A percentile compares a stretch with the other conserved stretches of the same genome.
These are phyloP conservation scores for Cantharis rufa DNA, from an alignment of 2,888 invertebrate species.

Conservation along the genomic window DNA sequence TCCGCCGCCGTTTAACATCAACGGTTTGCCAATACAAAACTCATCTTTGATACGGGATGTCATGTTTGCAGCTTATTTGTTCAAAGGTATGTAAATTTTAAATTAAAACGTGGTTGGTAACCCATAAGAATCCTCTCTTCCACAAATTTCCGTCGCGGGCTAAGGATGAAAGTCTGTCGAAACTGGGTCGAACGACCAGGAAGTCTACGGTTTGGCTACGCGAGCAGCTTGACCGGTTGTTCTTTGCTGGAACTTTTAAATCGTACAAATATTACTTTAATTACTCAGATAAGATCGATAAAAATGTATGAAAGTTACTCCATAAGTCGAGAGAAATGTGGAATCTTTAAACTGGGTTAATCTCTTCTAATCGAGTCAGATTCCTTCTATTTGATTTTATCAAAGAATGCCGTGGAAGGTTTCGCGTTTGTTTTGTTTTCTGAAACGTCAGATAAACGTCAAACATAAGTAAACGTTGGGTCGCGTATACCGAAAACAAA, in stretches of 20 bases:
- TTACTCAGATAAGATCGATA: not conserved
- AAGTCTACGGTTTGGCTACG: not conserved
- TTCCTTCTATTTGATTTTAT: no score
- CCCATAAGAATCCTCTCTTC: no score
- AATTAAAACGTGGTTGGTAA: no score
- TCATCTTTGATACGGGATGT: slow-evolving; percentile 65
- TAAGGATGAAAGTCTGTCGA: not conserved
- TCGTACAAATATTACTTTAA: not conserved
- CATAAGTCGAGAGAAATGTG: not conserved
- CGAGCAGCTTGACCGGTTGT: no score
- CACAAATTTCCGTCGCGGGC: not conserved
- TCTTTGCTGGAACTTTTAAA: not conserved
- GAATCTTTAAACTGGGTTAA: not conserved
- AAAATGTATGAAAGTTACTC: not conserved
- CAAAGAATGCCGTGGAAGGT: no score
- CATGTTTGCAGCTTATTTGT: slow-evolving; percentile 67
- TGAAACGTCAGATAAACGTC: not conserved
- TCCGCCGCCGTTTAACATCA: slow-evolving; percentile 45
- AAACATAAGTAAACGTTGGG: no score
- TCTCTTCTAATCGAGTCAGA: not conserved
- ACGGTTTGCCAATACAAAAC: slow-evolving; percentile 53
- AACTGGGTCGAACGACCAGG: not conserved
- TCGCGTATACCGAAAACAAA: no score
- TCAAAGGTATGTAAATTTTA: slow-evolving; percentile 60
- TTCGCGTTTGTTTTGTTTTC: not conserved